phyloP scores from a whole-genome alignment of 2,113 vertebrate genomes.

The Phalacrocorax carbo region DNA sequence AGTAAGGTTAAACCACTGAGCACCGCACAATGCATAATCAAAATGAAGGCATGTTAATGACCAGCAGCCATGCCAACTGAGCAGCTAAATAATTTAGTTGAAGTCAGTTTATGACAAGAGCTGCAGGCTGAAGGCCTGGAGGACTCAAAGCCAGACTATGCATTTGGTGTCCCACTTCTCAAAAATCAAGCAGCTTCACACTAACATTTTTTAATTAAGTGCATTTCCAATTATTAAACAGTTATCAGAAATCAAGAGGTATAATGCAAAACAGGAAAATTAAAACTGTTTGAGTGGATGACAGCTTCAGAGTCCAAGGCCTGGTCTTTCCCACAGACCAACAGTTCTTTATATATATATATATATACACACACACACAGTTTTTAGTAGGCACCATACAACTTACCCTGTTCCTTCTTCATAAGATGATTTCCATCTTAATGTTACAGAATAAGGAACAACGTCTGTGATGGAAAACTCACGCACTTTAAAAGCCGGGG shows the following conservation, averaged over 20 bases:
- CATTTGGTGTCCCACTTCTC: neutral
- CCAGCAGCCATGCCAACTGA: neutral
- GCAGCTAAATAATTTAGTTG: neutral
- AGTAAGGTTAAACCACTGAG: neutral
- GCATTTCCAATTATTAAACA: neutral
- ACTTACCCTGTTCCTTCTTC: constrained; percentile 90
- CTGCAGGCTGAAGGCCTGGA: neutral
- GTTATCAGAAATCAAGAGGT: neutral
- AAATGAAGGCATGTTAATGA: neutral
- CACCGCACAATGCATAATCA: neutral
- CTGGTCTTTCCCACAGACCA: neutral
- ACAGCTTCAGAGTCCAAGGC: neutral
- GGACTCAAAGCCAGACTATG: neutral
- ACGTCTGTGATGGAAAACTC: constrained; percentile 95
- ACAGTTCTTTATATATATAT: neutral
- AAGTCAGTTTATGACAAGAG: neutral
- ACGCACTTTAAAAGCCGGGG: constrained; percentile 94
- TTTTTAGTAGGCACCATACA: neutral
- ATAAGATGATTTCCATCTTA: constrained; percentile 90
- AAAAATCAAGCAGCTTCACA: neutral
- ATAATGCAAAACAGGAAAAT: neutral
- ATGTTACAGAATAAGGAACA: constrained; percentile 91
- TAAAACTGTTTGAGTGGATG: neutral
- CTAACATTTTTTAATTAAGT: neutral
- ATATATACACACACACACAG: neutral